Evolutionary conservation across 1,140 invertebrate species (phyloP), one percentile per base, ranked within the genome.

Genomic region (Zaprionus lachaisei): DNA sequence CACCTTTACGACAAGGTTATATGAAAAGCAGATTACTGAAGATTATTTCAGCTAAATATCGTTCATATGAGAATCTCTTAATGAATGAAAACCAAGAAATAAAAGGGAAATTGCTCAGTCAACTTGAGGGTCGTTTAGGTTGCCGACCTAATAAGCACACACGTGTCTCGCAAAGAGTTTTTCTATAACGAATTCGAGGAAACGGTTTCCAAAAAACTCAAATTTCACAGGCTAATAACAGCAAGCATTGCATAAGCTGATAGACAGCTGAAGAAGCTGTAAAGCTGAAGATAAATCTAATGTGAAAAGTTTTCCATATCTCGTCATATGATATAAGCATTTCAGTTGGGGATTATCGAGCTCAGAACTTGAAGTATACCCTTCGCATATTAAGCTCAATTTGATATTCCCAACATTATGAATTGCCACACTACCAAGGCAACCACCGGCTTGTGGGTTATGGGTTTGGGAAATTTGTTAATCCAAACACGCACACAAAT

Each of bases 401-500:
- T 34, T 55, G 14, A 44, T 55, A 15, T 55, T 1, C 37, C 22
- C 44, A 26, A 7, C 15, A 54, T 38, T 28, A 38, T n/a, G 34
- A 51, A 41, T 62, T 70, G 47, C 6, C 1, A n/a, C 5, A 17
- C 17, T 24, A 55, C 37, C 20, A 38, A 72, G 22, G 49, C 34
- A 65, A 49, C 57, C 57, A 26, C 17, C 34, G n/a, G 15, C 12
- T 41, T 47, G 41, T 47, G 41, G 41, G 34, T 26, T 70, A n/a
- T 34, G 26, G 26, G 37, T 37, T 64, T 26, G 9, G 61, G 11
- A 54, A 67, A 60, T 56, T 74, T 74, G 47, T 51, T 74, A 74
- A 74, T 68, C 65, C 47, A 56, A 62, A 74, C 65, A 74, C 57
- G 72, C 56, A 73, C 72, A 62, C 34, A 60, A 47, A 56, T 34